These are phyloP conservation scores for Eutrigla gurnardus DNA, from an alignment of 2,797 vertebrate genomes.

Conservation along the genomic window DNA sequence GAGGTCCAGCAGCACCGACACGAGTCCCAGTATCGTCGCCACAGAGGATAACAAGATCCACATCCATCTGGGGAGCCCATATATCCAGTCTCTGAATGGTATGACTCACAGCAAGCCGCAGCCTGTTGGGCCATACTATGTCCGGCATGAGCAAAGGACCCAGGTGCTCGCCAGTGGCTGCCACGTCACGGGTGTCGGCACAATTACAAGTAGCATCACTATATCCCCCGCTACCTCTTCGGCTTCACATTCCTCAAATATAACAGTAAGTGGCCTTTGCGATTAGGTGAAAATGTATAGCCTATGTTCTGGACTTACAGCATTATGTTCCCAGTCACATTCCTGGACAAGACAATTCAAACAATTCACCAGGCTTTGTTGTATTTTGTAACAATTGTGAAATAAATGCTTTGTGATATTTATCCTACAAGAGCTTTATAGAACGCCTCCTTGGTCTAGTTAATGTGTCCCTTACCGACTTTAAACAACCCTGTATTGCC, in stretches of 20 bases:
- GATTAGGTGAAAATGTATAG: constrained; percentile 54
- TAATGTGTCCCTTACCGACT: constrained; percentile 11
- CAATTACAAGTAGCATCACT: constrained; percentile 97
- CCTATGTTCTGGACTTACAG: not conserved
- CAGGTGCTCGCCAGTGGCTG: constrained; percentile 88
- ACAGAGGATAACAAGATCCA: constrained; percentile 99
- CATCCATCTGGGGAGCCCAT: constrained; percentile 95
- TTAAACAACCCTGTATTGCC: constrained; percentile 11
- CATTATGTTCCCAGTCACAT: constrained; percentile 3
- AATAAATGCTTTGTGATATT: constrained; percentile 28
- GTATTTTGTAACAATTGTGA: constrained; percentile 11
- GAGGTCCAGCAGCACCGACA: constrained; percentile 87
- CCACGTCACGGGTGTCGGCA: constrained; percentile 90
- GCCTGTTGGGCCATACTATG: constrained; percentile 85
- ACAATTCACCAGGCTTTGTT: not conserved
- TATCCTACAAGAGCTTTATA: constrained; percentile 19
- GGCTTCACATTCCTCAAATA: constrained; percentile 71
- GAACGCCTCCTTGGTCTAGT: not conserved
- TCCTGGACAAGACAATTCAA: constrained; percentile 1
- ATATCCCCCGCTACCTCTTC: constrained; percentile 84
- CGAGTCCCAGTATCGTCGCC: constrained; percentile 91
- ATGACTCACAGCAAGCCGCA: constrained; percentile 75
- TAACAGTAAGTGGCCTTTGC: constrained; percentile 73
- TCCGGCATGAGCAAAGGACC: constrained; percentile 91
- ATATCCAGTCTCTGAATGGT: constrained; percentile 85